Evolutionary conservation across 2,888 invertebrate genomes (phyloP), one percentile per base, ranked within the genome.

Genomic region (Chaetogeoica ovagalla): DNA sequence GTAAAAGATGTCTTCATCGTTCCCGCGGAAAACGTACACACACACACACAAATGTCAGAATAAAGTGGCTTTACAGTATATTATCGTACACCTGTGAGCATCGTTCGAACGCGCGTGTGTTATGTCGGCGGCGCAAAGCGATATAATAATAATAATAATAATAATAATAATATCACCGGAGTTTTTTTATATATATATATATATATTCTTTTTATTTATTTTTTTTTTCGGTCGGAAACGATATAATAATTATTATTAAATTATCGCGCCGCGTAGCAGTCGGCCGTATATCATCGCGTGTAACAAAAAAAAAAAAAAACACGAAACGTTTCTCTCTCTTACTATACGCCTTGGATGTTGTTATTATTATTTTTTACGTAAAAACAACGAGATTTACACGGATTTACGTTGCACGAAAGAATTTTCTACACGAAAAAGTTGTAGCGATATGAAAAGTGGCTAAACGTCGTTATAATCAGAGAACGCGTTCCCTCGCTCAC

Each of bases 1-100:
- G 79, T 79, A 79, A 79, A 79, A 79, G 79, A 79, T 71, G 79
- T 79, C 79, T 79, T 79, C 79, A 79, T 79, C 79, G 77, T 77
- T 48, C 17, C 48, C 75, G 75, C 66, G 48, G 76, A 68, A 76
- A 68, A 48, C 57, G 23, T 60, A 60, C 15, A 15, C 5, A 60
- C 43, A 43, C 37, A 57, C 55, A 63, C 57, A 57, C 71, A 43
- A 30, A 71, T 23, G 71, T 79, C 79, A 71, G 79, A 63, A 79
- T 71, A 71, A 79, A 79, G 79, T 79, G 79, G 79, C 79, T 55
- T 57, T 65, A 63, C 71, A 55, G 63, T 68, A 65, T 66, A 63
- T 62, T 70, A 57, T 65, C 21, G 19, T 19, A 68, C 57, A 43
- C 57, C 39, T 19, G 74, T 39, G 70, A n/a, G 30, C 57, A 9